Percentiles rank a stretch among this genome's conserved stretches.
Conservation (phyloP, 1,140 invertebrate genomes). For the Metaphire vulgaris region DNA sequence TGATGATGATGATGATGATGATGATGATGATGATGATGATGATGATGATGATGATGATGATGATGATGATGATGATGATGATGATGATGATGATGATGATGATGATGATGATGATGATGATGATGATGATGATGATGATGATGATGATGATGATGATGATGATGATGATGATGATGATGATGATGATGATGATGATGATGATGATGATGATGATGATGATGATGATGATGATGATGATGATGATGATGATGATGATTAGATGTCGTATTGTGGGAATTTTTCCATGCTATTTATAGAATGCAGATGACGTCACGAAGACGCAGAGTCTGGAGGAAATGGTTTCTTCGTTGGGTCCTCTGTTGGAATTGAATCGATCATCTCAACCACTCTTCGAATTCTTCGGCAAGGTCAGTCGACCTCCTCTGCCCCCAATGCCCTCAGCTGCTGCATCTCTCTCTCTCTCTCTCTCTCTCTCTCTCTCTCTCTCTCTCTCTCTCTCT, state of each 20-base stretch:
- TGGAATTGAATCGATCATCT: conserved; percentile 60
- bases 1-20: conserved; percentile 8
- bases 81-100: conserved; percentile 45
- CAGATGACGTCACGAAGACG: no score
- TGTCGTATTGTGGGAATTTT: no score
- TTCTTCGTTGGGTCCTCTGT: conserved; percentile 56
- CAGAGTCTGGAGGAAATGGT: conserved; percentile 41
- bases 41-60: conserved; percentile 12
- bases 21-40: conserved; percentile 13
- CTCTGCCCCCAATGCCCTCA: no score
- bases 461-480: conserved; percentile 1
- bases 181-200: conserved; percentile 7
- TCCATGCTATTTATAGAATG: no score
- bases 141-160: conserved; percentile 17
- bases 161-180: conserved; percentile 8
- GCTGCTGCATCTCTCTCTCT: neutral
- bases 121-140: conserved; percentile 10
- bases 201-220: conserved; percentile 14
- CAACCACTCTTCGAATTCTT: conserved; percentile 60
- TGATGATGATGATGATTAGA: conserved; percentile 16
- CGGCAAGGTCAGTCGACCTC: conserved; percentile 49
- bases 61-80: conserved; percentile 6
- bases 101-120: conserved; percentile 6
- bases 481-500: conserved; percentile 1
- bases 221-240: conserved; percentile 7